A percentile compares a stretch with the other conserved stretches of the same genome.
Conservation (phyloP, 2,888 invertebrate genomes). For the Tachina fera region DNA sequence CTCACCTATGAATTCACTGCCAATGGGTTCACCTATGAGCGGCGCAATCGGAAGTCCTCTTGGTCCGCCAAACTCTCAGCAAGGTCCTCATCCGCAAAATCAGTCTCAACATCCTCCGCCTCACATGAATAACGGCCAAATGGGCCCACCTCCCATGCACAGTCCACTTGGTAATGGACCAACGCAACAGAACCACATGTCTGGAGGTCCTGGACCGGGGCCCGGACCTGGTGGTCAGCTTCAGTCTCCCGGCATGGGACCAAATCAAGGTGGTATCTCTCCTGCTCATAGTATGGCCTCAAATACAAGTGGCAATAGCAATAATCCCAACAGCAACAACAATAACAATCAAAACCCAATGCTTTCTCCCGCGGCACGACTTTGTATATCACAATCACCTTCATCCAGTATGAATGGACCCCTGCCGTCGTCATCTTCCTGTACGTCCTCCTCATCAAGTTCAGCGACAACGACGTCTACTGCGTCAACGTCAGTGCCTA, state of each 20-base stretch:
- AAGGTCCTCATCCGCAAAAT: constrained; percentile 76
- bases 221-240: constrained; percentile 77
- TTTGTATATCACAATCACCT: constrained; percentile 77
- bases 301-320: constrained; percentile 75
- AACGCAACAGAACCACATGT: constrained; percentile 84
- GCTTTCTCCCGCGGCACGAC: constrained; percentile 78
- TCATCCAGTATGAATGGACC: constrained; percentile 83
- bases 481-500: constrained; percentile 80
- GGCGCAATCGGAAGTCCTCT: constrained; percentile 90
- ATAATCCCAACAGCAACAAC: constrained; percentile 72
- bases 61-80: constrained; percentile 75
- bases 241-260: constrained; percentile 72
- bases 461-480: constrained; percentile 75
- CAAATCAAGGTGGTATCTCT: constrained; percentile 77
- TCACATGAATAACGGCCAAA: constrained; percentile 88
- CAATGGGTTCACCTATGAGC: constrained; percentile 89
- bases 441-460: constrained; percentile 75
- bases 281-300: constrained; percentile 75
- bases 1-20: constrained; percentile 88
- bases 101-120: constrained; percentile 76
- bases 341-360: constrained; percentile 77
- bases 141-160: constrained; percentile 91
- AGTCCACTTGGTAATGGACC: constrained; percentile 88
- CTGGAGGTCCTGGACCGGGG: constrained; percentile 79
- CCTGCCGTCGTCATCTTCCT: constrained; percentile 83